Percentiles rank a stretch among this genome's conserved stretches.
Evolutionary conservation across 64 coral and sea anemone genomes (phyloP).

Genomic region (Porites australiensis): DNA sequence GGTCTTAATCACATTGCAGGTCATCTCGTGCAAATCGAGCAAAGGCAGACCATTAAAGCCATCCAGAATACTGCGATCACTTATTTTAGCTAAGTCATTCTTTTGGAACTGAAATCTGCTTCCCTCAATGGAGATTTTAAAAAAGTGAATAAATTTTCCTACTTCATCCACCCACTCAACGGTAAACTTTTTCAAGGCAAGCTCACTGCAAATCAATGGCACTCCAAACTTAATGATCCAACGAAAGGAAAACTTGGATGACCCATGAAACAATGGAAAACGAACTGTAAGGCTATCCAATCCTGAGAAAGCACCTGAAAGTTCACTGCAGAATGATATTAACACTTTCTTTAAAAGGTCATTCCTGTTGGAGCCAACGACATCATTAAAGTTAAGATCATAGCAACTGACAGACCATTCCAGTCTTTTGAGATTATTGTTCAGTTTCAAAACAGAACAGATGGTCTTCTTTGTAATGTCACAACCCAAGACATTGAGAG

Average conservation of each 20-base stretch:
- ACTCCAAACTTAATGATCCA: neutral
- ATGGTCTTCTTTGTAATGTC: conserved; percentile 16
- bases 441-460: conserved; percentile 34
- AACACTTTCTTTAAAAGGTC: neutral
- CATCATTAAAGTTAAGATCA: neutral
- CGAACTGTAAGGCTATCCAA: conserved; percentile 24
- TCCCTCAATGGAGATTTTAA: conserved; percentile 15
- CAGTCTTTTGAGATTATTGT: neutral
- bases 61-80: neutral
- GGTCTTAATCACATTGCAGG: neutral
- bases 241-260: neutral
- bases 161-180: conserved; percentile 6
- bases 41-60: neutral
- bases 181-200: neutral
- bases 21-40: neutral
- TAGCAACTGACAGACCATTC: neutral
- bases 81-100: neutral
- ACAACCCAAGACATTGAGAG: conserved; percentile 29
- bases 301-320: neutral
- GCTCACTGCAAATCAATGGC: conserved; percentile 27
- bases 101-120: neutral
- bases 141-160: neutral
- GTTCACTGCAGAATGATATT: neutral
- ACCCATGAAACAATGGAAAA: neutral
- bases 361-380: no score